Percentiles rank a stretch among this genome's conserved stretches.
phyloP scores from a whole-genome alignment of 2,113 vertebrate genomes.

The Grallaria varia region DNA sequence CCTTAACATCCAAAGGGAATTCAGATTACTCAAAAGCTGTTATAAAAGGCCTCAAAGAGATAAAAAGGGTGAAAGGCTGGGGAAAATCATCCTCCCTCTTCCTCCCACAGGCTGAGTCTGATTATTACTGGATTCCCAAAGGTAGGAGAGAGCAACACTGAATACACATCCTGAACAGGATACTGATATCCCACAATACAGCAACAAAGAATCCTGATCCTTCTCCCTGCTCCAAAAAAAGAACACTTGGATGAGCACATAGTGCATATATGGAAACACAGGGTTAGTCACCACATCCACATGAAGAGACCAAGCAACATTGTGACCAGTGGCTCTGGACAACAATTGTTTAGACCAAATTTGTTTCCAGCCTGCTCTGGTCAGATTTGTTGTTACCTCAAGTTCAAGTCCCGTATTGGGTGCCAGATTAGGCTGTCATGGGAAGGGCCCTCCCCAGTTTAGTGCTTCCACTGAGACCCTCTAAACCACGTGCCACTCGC shows the following conservation, averaged over 20 bases:
- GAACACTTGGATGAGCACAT: background rate
- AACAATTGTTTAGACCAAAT: background rate
- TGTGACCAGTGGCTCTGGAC: background rate
- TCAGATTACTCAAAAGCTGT: background rate
- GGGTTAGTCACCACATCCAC: background rate
- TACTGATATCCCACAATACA: background rate
- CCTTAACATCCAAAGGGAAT: background rate
- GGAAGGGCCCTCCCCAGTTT: background rate
- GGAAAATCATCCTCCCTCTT: background rate
- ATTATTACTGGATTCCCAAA: background rate
- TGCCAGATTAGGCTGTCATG: background rate
- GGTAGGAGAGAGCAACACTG: background rate
- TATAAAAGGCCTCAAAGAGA: background rate
- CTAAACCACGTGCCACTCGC: background rate
- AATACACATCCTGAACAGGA: background rate
- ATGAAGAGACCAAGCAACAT: background rate
- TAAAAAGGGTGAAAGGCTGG: background rate
- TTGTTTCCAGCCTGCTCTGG: background rate
- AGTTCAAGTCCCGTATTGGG: background rate
- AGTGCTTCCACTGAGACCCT: background rate
- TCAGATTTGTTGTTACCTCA: background rate
- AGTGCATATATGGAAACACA: background rate
- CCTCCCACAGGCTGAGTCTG: background rate
- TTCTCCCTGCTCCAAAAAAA: background rate
- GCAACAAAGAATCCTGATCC: background rate